These are phyloP conservation scores for Poecilus cupreus DNA, from an alignment of 2,888 invertebrate species.

Conservation along the genomic window DNA sequence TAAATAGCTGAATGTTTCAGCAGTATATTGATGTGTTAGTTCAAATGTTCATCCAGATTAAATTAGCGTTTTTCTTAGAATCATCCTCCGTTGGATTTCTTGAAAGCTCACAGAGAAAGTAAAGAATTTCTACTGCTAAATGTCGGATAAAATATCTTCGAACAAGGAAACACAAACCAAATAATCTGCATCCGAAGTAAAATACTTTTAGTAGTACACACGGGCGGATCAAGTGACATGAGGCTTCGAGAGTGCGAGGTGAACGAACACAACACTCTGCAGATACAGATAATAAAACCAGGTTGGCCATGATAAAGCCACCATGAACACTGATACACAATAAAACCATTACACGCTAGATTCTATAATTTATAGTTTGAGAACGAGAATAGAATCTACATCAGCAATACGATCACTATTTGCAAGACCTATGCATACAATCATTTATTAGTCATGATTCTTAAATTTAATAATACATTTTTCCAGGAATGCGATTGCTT, in stretches of 20 bases:
- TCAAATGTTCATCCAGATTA: not conserved
- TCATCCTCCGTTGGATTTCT: not conserved
- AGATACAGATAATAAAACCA: constrained; percentile 43
- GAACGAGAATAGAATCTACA: not conserved
- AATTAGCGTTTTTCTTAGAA: not conserved
- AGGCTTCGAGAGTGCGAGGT: constrained; percentile 35
- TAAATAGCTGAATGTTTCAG: no score
- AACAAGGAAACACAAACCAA: not conserved
- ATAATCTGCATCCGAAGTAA: constrained; percentile 11
- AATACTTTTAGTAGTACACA: constrained; percentile 16
- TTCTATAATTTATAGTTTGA: constrained; percentile 31
- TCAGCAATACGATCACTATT: no score
- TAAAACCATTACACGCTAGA: constrained; percentile 43
- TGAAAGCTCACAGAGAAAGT: constrained; percentile 17
- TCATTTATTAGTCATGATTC: no score
- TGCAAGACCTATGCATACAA: no score
- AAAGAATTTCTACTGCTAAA: constrained; percentile 21
- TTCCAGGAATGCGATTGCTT: no score
- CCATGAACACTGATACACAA: constrained; percentile 41
- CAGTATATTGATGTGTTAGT: no score
- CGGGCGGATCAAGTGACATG: constrained; percentile 14
- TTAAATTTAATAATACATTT: no score
- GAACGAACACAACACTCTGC: constrained; percentile 37
- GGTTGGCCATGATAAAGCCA: constrained; percentile 51
- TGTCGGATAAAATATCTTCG: not conserved